Evolutionary conservation across 2,888 invertebrate species (phyloP), one percentile per base, ranked within the genome.

Genomic region (Anthophora plumipes): DNA sequence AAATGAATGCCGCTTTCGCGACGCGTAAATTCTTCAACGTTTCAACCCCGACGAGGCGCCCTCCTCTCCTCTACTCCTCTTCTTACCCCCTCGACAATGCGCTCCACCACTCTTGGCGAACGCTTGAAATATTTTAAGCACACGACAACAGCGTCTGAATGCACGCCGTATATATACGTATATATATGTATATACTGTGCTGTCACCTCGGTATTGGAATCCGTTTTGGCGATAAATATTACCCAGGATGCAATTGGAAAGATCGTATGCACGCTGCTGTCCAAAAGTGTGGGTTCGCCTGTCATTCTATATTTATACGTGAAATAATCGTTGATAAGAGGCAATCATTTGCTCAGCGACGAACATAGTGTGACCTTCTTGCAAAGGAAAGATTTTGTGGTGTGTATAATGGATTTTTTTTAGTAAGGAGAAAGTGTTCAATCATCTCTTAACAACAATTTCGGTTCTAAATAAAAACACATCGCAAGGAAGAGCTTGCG

Each of bases 21-120:
- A 41, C 63, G 68, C 55, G 72, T 77, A 60, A 67, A 68, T 64
- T 68, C 57, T 31, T 73, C 63, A 64, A 73, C 48, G 64, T 64
- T 48, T 57, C 48, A 14, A 54, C 52, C 37, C n/a, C 59, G 59
- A 39, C 52, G 25, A 43, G 31, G 11, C 14, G 41, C 6, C 25
- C 25, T 59, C 17, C 54, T 22, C 8, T 9, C 17, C 31, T 31
- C 4, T 31, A 4, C 31, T 31, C 31, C 31, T 31, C 31, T 31
- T 31, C 31, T 31, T 31, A 31, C 31, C 31, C 31, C 11, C 25
- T 8, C 39, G 54, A 61, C 71, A 52, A 63, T 59, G 39, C 25
- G 8, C 6, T 22, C 22, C 1, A 43, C 22, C 1, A 43, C 22
- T 22, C 48, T 41, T 37, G 20, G n/a, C 57, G 8, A 20, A 20